Evolutionary conservation across 2,113 vertebrate genomes (phyloP).

Genomic region (Gasterosteus nipponicus): DNA sequence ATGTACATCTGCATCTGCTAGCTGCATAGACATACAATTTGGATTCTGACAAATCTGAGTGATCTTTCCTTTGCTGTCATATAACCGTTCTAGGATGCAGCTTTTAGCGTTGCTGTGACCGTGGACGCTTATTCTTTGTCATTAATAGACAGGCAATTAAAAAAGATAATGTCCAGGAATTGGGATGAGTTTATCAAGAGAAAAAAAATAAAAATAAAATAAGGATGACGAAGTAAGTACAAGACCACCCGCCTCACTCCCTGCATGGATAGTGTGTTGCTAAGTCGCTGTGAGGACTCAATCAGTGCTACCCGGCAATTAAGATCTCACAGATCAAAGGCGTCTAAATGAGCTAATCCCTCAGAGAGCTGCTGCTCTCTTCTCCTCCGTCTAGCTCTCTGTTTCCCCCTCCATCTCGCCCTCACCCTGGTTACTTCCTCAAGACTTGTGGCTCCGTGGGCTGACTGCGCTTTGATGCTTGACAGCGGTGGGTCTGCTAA

Average conservation of each 20-base stretch:
- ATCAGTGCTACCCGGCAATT: constrained; percentile 69
- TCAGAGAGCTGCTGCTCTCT: constrained; percentile 53
- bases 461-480: constrained; percentile 64
- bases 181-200: constrained; percentile 7
- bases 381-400: constrained; percentile 35
- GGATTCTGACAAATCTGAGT: neutral
- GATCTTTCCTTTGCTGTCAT: neutral
- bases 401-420: constrained; percentile 11
- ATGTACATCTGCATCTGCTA: neutral
- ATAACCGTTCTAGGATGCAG: neutral
- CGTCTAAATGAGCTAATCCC: constrained; percentile 71
- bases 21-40: neutral
- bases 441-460: constrained; percentile 56
- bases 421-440: constrained; percentile 61
- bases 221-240: constrained; percentile 24
- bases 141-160: constrained; percentile 10
- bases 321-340: constrained; percentile 77
- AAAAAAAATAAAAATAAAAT: constrained; percentile 5
- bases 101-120: neutral
- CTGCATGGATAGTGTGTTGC: constrained; percentile 33
- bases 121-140: neutral
- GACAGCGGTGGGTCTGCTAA: constrained; percentile 61
- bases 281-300: constrained; percentile 60
- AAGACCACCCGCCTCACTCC: constrained; percentile 37
- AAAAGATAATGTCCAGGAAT: neutral